A percentile compares a stretch with the other conserved stretches of the same genome.
phyloP scores from a whole-genome alignment of 2,797 vertebrate species.

The Sparus aurata region DNA sequence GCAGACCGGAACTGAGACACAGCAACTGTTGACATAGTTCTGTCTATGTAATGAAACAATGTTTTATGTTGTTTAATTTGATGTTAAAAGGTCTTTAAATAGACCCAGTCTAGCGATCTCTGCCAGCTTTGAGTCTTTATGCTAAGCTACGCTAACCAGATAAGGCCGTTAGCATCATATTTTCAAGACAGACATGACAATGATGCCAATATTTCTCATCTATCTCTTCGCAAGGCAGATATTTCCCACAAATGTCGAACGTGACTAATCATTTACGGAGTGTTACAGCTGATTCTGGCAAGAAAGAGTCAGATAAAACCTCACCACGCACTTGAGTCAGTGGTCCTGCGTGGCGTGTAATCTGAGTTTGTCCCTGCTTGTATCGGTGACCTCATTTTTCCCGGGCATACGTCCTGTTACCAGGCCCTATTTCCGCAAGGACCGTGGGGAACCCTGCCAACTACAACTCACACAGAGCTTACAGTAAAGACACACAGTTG shows the following conservation, averaged over 20 bases:
- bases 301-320: conserved; percentile 18
- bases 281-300: not conserved
- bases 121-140: not conserved
- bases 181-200: not conserved
- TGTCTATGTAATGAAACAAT: no score
- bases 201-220: not conserved
- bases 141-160: not conserved
- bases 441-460: conserved; percentile 44
- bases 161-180: no score
- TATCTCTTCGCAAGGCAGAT: not conserved
- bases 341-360: not conserved
- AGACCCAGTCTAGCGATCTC: not conserved
- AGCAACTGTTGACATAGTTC: no score
- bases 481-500: conserved; percentile 22
- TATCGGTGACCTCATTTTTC: conserved; percentile 50
- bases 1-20: no score
- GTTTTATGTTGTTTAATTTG: no score
- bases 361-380: not conserved
- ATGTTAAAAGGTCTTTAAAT: not conserved
- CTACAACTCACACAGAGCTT: conserved; percentile 36
- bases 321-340: not conserved
- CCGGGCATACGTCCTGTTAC: conserved; percentile 28
- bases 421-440: conserved; percentile 44
- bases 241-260: not conserved
- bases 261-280: not conserved